Evolutionary conservation across 2,113 vertebrate species (phyloP).

Genomic region (Ptilorrhoa leucosticta): DNA sequence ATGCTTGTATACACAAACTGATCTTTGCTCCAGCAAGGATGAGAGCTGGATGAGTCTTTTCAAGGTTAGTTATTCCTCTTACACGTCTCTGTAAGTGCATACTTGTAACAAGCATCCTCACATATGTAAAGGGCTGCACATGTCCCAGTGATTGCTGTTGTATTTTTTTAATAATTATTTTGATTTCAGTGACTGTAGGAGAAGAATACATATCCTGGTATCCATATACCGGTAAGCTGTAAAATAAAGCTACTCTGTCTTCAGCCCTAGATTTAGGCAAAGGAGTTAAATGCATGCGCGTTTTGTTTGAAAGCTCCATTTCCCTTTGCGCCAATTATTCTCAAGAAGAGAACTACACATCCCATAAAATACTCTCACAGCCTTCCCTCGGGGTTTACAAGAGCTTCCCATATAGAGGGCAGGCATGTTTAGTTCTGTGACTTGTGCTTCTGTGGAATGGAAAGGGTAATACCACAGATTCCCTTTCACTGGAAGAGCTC

Average conservation of each 20-base stretch:
- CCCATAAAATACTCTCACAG: background rate
- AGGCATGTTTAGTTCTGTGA: background rate
- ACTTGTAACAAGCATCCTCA: background rate
- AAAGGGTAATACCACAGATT: background rate
- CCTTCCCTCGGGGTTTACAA: background rate
- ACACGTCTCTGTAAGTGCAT: fast-evolving
- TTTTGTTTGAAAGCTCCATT: background rate
- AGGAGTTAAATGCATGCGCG: fast-evolving
- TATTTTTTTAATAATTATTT: background rate
- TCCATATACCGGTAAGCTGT: background rate
- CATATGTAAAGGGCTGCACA: fast-evolving
- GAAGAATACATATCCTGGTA: background rate
- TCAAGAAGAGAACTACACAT: background rate
- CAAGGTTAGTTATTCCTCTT: background rate
- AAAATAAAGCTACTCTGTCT: background rate
- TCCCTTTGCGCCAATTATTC: background rate
- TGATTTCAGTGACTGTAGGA: background rate
- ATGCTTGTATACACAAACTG: fast-evolving
- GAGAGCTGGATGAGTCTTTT: background rate
- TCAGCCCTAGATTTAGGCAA: background rate
- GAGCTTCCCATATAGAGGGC: background rate
- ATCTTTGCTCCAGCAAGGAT: background rate
- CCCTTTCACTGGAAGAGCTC: background rate
- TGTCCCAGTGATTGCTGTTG: background rate
- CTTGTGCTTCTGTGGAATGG: background rate